phyloP scores from a whole-genome alignment of 2,113 vertebrate genomes.

The Xenopus borealis region DNA sequence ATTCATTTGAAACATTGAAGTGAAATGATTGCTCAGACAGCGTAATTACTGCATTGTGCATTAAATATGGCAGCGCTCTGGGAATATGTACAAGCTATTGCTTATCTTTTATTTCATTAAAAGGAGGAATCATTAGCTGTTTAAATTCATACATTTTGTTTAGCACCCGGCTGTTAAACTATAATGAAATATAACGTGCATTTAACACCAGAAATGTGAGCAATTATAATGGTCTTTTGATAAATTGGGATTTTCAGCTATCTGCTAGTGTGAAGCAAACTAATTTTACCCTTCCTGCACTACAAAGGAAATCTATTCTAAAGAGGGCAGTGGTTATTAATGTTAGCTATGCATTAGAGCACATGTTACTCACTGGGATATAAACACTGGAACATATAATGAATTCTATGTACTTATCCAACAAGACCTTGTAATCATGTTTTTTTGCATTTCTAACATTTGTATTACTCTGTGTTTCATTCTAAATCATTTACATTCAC shows the following conservation, averaged over 20 bases:
- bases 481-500: no score
- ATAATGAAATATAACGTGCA: slow-evolving; percentile 21
- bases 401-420: no score
- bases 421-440: no score
- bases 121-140: slow-evolving; percentile 15
- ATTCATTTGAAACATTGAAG: slow-evolving; percentile 30
- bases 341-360: no score
- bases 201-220: slow-evolving; percentile 11
- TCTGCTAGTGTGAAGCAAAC: no score
- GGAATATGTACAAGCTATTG: slow-evolving; percentile 2
- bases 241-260: slow-evolving; percentile 5
- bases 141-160: slow-evolving; percentile 29
- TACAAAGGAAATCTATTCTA: no score
- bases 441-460: no score
- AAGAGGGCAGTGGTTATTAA: no score
- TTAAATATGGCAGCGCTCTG: slow-evolving; percentile 27
- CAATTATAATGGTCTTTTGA: slow-evolving; percentile 7
- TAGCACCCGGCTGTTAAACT: slow-evolving; percentile 13
- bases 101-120: slow-evolving; percentile 40
- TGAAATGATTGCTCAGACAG: slow-evolving; percentile 34
- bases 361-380: no score
- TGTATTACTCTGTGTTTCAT: no score
- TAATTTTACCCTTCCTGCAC: no score
- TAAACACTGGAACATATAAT: no score
- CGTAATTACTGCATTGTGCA: slow-evolving; percentile 26